Conservation (phyloP, 2,797 vertebrate genomes). For the Tachyglossus aculeatus region DNA sequence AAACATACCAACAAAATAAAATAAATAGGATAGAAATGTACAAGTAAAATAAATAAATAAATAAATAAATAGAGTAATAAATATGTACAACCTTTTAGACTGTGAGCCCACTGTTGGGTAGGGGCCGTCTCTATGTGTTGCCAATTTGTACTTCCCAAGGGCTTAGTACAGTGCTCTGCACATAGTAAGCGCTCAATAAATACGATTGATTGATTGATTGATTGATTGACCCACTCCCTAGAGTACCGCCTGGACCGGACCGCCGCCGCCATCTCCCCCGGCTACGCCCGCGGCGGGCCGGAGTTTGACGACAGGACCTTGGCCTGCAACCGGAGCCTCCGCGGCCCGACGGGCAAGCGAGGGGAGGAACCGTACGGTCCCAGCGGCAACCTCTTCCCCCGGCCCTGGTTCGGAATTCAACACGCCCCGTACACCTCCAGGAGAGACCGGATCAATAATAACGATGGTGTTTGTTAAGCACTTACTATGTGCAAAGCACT, state of each 20-base stretch:
- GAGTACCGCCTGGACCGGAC: constrained; percentile 83
- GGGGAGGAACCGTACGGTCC: constrained; percentile 84
- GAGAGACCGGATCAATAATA: constrained; percentile 79
- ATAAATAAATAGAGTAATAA: too few species aligned
- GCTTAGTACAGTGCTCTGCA: too few species aligned
- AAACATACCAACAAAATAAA: too few species aligned
- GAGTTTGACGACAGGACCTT: constrained; percentile 94
- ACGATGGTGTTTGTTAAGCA: constrained; percentile 25
- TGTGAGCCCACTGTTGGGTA: too few species aligned
- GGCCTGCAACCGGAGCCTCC: constrained; percentile 82
- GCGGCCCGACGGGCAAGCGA: constrained; percentile 82
- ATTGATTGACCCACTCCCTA: constrained; percentile 76
- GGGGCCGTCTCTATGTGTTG: too few species aligned
- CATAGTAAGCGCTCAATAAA: too few species aligned
- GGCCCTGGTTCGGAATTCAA: constrained; percentile 82
- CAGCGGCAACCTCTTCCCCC: constrained; percentile 88
- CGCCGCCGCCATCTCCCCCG: constrained; percentile 78
- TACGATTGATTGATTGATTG: too few species aligned
- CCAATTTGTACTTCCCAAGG: too few species aligned
- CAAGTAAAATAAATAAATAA: too few species aligned
- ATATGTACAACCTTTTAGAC: too few species aligned
- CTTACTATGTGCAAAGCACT: neutral
- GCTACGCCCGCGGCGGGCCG: constrained; percentile 85
- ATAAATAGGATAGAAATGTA: too few species aligned
- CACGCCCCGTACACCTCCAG: constrained; percentile 88